Evolutionary conservation across 2,113 vertebrate genomes (phyloP), one percentile per base, ranked within the genome.

Genomic region (Sander lucioperca): DNA sequence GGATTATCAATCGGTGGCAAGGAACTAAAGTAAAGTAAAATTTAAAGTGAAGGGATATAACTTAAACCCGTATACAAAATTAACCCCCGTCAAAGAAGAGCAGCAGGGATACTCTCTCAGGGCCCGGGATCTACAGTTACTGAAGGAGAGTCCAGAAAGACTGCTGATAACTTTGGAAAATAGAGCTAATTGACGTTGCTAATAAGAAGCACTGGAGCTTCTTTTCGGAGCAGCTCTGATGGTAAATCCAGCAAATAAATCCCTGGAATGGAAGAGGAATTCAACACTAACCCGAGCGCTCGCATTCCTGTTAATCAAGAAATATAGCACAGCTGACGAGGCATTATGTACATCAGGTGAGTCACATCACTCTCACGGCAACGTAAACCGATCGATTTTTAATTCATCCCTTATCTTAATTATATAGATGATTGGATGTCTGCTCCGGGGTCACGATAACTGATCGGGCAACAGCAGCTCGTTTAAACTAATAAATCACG

Each of bases 1-100:
- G 92, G 91, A 95, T 94, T 94, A 94, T 93, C 94, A 94, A 94
- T 93, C 93, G 90, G 89, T 61, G 80, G 89, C 91, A 85, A 68
- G 87, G 90, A 90, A 91, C 85, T 67, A 66, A 86, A 93, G 89
- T 83, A 68, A 90, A 92, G 90, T 92, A 89, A 90, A 88, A 93
- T 92, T 85, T 90, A 91, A 93, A 94, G 88, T 83, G 83, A 92
- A 80, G 82, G 91, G 90, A 93, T 92, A 91, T 83, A 91, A 90
- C 80, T 76, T 85, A 91, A 90, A 88, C 87, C 91, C 76, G 92
- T 91, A 91, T 84, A 92, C 90, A 92, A 93, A 92, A 92, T 90
- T 88, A 94, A 89, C 92, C 88, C 87, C 88, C 75, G 88, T 93
- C 90, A 92, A 91, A 94, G 91, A 59, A 50, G 83, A 89, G 83